phyloP scores from a whole-genome alignment of 2,888 invertebrate species.

The Apoderus coryli region DNA sequence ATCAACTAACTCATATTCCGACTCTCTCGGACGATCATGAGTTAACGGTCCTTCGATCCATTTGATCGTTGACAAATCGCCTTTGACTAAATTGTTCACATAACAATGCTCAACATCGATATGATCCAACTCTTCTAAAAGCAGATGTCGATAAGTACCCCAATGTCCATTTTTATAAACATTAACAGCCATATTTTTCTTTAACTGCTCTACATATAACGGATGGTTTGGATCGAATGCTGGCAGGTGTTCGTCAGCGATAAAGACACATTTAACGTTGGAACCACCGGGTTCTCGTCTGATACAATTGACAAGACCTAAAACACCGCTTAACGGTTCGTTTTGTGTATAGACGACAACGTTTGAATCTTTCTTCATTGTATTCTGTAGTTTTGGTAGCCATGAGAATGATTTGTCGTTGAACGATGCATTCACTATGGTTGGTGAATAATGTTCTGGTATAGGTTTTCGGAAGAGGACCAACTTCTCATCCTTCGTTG shows the following conservation, averaged over 20 bases:
- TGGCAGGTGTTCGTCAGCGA: constrained; percentile 41
- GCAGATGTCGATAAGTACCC: constrained; percentile 63
- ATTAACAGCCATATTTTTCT: constrained; percentile 65
- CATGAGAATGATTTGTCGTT: constrained; percentile 35
- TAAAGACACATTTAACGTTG: constrained; percentile 34
- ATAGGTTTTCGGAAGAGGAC: constrained; percentile 14
- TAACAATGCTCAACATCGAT: constrained; percentile 50
- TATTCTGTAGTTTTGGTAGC: constrained; percentile 34
- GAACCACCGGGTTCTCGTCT: constrained; percentile 41
- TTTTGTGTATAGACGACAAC: constrained; percentile 49
- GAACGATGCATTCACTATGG: constrained; percentile 33
- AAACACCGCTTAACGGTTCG: constrained; percentile 59
- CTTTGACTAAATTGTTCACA: constrained; percentile 63
- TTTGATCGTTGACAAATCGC: constrained; percentile 69
- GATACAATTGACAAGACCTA: constrained; percentile 61
- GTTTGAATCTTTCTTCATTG: constrained; percentile 32
- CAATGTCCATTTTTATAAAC: constrained; percentile 45
- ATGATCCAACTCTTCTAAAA: constrained; percentile 38
- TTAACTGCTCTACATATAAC: constrained; percentile 49
- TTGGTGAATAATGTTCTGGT: constrained; percentile 31
- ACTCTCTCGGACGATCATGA: too few species aligned
- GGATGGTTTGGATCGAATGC: constrained; percentile 38
- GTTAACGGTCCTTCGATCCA: constrained; percentile 60
- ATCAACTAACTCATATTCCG: too few species aligned
- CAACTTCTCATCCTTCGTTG: constrained; percentile 13